Conservation (phyloP, 2,888 invertebrate species). For the Helleia helle region DNA sequence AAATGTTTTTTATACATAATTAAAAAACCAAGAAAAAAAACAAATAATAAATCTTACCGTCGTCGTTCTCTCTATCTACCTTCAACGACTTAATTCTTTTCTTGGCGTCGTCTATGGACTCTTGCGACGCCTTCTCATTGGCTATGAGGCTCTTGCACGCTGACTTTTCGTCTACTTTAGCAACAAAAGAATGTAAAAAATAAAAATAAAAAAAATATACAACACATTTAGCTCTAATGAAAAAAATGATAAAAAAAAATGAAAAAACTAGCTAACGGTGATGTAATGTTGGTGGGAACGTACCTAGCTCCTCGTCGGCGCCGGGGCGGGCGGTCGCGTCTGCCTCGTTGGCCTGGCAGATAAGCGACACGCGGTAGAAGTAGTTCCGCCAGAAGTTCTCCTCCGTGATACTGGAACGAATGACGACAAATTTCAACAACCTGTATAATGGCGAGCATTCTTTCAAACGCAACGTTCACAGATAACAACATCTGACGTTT, state of each 20-base stretch:
- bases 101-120: constrained; percentile 61
- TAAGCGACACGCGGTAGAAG: constrained; percentile 98
- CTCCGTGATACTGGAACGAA: constrained; percentile 86
- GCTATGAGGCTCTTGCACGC: constrained; percentile 41
- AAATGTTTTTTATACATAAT: too few relatives aligned
- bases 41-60: constrained; percentile 45
- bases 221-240: constrained; percentile 24
- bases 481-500: too few relatives aligned
- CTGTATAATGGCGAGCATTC: too few relatives aligned
- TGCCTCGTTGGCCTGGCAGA: constrained; percentile 96
- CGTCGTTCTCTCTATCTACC: constrained; percentile 63
- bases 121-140: constrained; percentile 48
- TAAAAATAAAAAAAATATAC: constrained; percentile 24
- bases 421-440: too few relatives aligned
- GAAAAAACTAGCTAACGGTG: not conserved
- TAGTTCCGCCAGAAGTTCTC: constrained; percentile 99
- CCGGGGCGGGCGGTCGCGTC: constrained; percentile 71
- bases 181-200: constrained; percentile 21
- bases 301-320: constrained; percentile 76
- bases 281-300: constrained; percentile 15
- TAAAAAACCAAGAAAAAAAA: not conserved
- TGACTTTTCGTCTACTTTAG: constrained; percentile 38
- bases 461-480: too few relatives aligned
- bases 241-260: constrained; percentile 25
- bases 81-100: constrained; percentile 61